A percentile compares a stretch with the other conserved stretches of the same genome.
These are phyloP conservation scores for Octonoba sinensis DNA, from an alignment of 2,888 invertebrate species.

Conservation along the genomic window DNA sequence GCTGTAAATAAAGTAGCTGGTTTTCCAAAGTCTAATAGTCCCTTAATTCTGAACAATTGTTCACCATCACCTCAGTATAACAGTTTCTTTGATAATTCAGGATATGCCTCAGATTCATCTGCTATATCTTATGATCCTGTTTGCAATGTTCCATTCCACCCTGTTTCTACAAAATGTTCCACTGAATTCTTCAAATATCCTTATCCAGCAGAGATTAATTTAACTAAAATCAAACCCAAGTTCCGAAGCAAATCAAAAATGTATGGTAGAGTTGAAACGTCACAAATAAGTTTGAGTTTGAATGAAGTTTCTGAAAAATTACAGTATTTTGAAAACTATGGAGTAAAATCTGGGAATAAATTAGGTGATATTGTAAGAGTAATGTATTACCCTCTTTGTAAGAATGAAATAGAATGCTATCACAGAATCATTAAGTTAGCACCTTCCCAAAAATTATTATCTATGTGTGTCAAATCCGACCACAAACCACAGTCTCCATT, in stretches of 20 bases:
- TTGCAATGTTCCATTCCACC: no score
- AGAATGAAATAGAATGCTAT: constrained; percentile 36
- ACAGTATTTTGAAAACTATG: not conserved
- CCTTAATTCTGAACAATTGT: no score
- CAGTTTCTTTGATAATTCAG: no score
- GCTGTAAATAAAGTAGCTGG: no score
- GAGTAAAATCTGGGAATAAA: not conserved
- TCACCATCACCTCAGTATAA: no score
- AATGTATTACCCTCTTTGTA: constrained; percentile 9
- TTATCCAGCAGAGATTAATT: not conserved
- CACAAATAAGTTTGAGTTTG: not conserved
- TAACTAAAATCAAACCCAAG: not conserved
- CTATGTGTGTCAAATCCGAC: not conserved
- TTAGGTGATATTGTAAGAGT: constrained; percentile 11
- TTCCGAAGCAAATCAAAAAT: not conserved
- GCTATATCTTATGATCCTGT: no score
- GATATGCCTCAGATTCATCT: no score
- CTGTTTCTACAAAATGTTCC: no score
- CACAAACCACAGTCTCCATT: not conserved
- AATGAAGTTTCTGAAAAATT: constrained; percentile 5
- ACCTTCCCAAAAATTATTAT: constrained; percentile 14
- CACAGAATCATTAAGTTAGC: constrained; percentile 14
- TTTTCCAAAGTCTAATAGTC: no score
- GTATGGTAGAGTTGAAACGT: not conserved
- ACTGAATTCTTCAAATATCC: not conserved